Evolutionary conservation across 1,140 invertebrate genomes (phyloP).

Genomic region (Pissodes strobi): DNA sequence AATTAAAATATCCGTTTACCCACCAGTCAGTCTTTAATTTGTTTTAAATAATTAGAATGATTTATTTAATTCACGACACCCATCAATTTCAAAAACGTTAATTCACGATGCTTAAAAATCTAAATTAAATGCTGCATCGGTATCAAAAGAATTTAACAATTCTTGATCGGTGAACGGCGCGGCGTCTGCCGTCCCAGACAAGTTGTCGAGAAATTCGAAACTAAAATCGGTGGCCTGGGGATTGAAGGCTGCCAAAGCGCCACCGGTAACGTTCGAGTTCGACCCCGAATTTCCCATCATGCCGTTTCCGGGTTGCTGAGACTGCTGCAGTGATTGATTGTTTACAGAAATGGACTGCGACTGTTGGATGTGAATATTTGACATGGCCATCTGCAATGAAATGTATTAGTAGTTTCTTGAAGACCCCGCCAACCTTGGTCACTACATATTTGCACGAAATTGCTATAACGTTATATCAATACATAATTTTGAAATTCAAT

Average conservation of each 20-base stretch:
- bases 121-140: constrained; percentile 61
- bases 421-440: no score
- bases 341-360: constrained; percentile 66
- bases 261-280: constrained; percentile 53
- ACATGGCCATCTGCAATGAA: constrained; percentile 61
- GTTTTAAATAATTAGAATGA: no score
- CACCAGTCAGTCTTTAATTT: no score
- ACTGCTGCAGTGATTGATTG: constrained; percentile 52
- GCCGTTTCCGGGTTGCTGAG: constrained; percentile 40
- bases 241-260: constrained; percentile 60
- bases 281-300: constrained; percentile 42
- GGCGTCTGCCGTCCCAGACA: constrained; percentile 71
- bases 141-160: constrained; percentile 71
- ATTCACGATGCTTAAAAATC: no score
- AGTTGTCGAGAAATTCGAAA: constrained; percentile 79
- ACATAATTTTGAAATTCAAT: no score
- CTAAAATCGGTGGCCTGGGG: constrained; percentile 69
- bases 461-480: not conserved
- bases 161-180: constrained; percentile 76
- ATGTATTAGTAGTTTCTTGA: no score
- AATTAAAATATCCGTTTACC: no score
- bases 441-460: no score
- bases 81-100: no score
- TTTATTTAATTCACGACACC: no score
- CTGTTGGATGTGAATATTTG: constrained; percentile 69